phyloP scores from a whole-genome alignment of 2,888 invertebrate genomes.

The Sinohyriopsis cumingii region DNA sequence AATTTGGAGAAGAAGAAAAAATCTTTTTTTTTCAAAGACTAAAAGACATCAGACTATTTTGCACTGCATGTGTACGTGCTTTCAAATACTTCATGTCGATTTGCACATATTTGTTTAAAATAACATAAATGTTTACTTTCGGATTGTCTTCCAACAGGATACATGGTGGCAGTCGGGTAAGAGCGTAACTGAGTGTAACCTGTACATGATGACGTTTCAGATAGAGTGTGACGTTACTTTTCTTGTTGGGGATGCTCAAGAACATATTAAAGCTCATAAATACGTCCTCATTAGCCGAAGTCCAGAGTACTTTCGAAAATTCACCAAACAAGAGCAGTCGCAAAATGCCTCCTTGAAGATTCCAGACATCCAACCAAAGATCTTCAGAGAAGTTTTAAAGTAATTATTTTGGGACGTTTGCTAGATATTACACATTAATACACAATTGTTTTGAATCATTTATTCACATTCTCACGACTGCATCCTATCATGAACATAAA shows the following conservation, averaged over 20 bases:
- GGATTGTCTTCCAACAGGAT: too few relatives aligned
- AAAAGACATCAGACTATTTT: too few relatives aligned
- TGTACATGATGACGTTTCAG: conserved; percentile 46
- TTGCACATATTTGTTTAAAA: too few relatives aligned
- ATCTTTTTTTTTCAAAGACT: too few relatives aligned
- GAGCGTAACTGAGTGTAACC: conserved; percentile 38
- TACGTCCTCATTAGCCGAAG: conserved; percentile 46
- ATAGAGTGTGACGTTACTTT: conserved; percentile 42
- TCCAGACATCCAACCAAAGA: conserved; percentile 31
- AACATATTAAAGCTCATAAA: conserved; percentile 45
- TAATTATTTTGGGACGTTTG: conserved; percentile 12
- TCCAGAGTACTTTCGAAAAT: conserved; percentile 39
- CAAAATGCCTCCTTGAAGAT: conserved; percentile 22
- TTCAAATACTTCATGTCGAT: too few relatives aligned
- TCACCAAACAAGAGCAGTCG: conserved; percentile 36
- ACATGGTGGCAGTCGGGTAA: conserved; percentile 37
- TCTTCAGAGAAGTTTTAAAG: conserved; percentile 32
- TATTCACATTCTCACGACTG: too few relatives aligned
- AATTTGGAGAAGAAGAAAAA: too few relatives aligned
- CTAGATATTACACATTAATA: too few relatives aligned
- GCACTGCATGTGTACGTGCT: too few relatives aligned
- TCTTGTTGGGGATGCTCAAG: conserved; percentile 31
- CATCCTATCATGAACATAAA: too few relatives aligned
- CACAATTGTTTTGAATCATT: too few relatives aligned
- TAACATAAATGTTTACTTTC: too few relatives aligned